A percentile compares a stretch with the other conserved stretches of the same genome.
Evolutionary conservation across 2,113 vertebrate genomes (phyloP).

Genomic region (Naja naja): DNA sequence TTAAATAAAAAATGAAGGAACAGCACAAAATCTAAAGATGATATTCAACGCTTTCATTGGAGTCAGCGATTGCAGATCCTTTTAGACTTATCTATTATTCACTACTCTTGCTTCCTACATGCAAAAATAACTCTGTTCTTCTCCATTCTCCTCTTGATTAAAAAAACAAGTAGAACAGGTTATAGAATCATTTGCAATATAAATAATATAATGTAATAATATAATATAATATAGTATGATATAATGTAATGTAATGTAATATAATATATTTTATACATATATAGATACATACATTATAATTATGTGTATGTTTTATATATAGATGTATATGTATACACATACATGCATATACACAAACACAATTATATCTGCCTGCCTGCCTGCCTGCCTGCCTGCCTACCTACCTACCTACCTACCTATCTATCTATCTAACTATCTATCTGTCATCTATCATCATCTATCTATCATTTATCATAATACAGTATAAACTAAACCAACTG

Average conservation of each 20-base stretch:
- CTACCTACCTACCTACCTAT: too few relatives aligned
- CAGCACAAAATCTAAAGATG: slow-evolving; percentile 18
- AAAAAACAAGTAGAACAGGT: background rate
- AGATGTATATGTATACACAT: background rate
- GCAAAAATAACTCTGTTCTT: background rate
- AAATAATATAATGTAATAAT: too few relatives aligned
- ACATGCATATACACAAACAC: background rate
- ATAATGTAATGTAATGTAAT: too few relatives aligned
- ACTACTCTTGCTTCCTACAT: background rate
- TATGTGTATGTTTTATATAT: background rate
- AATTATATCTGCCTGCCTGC: background rate
- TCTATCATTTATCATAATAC: background rate
- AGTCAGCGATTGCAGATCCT: background rate
- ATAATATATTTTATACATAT: background rate
- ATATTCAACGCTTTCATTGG: background rate
- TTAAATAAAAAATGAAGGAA: slow-evolving; percentile 45
- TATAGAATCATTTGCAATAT: background rate
- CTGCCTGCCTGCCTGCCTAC: too few relatives aligned
- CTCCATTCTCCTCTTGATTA: background rate
- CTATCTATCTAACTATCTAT: too few relatives aligned
- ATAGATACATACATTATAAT: background rate
- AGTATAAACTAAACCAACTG: background rate
- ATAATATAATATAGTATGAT: too few relatives aligned
- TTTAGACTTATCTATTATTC: slow-evolving; percentile 14
- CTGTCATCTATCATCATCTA: too few relatives aligned